phyloP scores from a whole-genome alignment of 1,140 invertebrate species.

The Tribolium castaneum region DNA sequence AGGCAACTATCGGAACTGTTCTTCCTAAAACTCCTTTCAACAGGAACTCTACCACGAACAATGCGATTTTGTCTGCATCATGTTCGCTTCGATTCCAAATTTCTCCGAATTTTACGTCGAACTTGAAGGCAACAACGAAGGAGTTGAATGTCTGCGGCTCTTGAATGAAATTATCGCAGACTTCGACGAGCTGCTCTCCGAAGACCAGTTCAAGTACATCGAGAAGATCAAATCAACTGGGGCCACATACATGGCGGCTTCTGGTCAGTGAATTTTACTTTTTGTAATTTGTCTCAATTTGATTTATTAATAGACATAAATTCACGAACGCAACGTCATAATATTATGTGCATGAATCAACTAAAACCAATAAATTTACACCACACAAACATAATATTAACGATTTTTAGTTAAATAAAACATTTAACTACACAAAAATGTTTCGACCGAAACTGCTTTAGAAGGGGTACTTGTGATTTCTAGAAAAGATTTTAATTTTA shows the following conservation, averaged over 20 bases:
- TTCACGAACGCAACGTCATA: no score
- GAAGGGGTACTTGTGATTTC: no score
- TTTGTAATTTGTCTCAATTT: no score
- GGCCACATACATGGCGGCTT: conserved; percentile 96
- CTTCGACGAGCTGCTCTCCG: conserved; percentile 91
- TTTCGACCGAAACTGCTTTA: no score
- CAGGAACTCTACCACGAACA: conserved; percentile 96
- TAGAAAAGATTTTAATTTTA: no score
- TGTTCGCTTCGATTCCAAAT: conserved; percentile 97
- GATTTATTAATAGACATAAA: no score
- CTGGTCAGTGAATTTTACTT: conserved; percentile 70
- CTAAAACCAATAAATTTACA: no score
- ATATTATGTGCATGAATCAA: no score
- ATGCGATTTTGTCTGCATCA: conserved; percentile 93
- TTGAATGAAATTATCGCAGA: conserved; percentile 98
- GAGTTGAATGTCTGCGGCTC: conserved; percentile 92
- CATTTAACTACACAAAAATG: no score
- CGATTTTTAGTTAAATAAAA: no score
- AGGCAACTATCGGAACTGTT: conserved; percentile 14
- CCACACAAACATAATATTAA: no score
- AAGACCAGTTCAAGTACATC: conserved; percentile 88
- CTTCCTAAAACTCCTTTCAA: conserved; percentile 43
- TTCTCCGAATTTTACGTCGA: conserved; percentile 98
- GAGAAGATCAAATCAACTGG: conserved; percentile 99
- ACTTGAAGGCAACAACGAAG: conserved; percentile 93